A percentile compares a stretch with the other conserved stretches of the same genome.
These are phyloP conservation scores for Pedetes capensis DNA, from an alignment of 2,113 vertebrate species.

Conservation along the genomic window DNA sequence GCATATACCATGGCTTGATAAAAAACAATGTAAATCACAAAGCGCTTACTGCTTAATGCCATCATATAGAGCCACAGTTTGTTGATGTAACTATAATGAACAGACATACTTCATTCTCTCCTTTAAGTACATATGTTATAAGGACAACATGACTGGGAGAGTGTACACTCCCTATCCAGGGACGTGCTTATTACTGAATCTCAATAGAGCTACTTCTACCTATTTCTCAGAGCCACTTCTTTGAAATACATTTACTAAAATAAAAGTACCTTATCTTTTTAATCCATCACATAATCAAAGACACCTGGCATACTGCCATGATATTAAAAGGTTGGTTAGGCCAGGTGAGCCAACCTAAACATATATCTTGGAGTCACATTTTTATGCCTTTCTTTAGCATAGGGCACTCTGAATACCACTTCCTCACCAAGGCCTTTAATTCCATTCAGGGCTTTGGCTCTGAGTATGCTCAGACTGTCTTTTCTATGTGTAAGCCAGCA, in stretches of 20 bases:
- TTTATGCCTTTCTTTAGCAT: not conserved
- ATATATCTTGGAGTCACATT: not conserved
- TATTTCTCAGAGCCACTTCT: not conserved
- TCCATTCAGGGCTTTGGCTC: not conserved
- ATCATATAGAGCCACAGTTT: not conserved
- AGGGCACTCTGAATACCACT: not conserved
- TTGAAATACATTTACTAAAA: not conserved
- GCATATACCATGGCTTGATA: conserved; percentile 2
- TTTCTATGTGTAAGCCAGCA: not conserved
- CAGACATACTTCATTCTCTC: not conserved
- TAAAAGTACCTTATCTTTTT: not conserved
- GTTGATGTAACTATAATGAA: conserved; percentile 21
- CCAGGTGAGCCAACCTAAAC: not conserved
- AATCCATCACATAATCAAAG: not conserved
- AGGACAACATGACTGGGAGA: not conserved
- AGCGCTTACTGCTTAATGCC: not conserved
- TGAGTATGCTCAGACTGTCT: not conserved
- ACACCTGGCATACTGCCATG: not conserved
- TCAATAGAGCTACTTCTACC: not conserved
- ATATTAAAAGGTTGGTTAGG: not conserved
- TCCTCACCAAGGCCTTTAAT: not conserved
- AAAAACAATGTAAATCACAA: not conserved
- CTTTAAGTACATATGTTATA: not conserved
- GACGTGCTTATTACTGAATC: not conserved
- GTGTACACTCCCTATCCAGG: not conserved